Evolutionary conservation across 2,888 invertebrate genomes (phyloP), one percentile per base, ranked within the genome.

Genomic region (Petrolisthes manimaculis): DNA sequence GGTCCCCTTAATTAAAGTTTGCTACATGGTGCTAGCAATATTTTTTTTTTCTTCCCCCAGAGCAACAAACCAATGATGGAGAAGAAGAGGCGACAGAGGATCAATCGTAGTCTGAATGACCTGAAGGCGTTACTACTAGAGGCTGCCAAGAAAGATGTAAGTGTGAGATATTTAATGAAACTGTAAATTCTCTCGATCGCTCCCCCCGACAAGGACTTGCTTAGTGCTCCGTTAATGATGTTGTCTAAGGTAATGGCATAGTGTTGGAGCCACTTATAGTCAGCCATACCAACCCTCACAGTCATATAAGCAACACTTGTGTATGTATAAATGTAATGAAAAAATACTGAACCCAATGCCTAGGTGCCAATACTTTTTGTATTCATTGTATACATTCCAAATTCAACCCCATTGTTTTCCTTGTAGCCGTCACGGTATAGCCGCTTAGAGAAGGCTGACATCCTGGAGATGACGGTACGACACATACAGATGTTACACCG

Each of bases 51-150:
- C 91, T 94, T 94, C 94, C 95, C 95, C 91, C 95, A 97, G 97
- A 97, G 96, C 91, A 97, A 97, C 93, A 98, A 98, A 93, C 98
- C 98, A 37, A 97, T 98, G 90, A 98, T 98, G 98, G 98, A 98
- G 93, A 98, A 98, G 94, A 94, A 97, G 92, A 94, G 98, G 91
- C 95, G 98, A 90, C 98, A 98, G 69, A 95, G 98, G 92, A 98
- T 98, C 93, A 98, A 98, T 94, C 96, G 97, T 92, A 97, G 97
- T 92, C 94, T 98, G 61, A 97, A 97, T 92, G 97, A 98, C 93
- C 94, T 98, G 90, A 98, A 98, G 93, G 95, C 96, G 54, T 95
- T 98, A 79, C 96, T 98, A 91, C 94, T 98, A 92, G 97, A 98
- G 92, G 97, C 97, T 18, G 96, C 97, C 96, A 97, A 97, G 93